Conservation (phyloP, 2,888 invertebrate genomes). For the Prosopocoilus inquinatus region DNA sequence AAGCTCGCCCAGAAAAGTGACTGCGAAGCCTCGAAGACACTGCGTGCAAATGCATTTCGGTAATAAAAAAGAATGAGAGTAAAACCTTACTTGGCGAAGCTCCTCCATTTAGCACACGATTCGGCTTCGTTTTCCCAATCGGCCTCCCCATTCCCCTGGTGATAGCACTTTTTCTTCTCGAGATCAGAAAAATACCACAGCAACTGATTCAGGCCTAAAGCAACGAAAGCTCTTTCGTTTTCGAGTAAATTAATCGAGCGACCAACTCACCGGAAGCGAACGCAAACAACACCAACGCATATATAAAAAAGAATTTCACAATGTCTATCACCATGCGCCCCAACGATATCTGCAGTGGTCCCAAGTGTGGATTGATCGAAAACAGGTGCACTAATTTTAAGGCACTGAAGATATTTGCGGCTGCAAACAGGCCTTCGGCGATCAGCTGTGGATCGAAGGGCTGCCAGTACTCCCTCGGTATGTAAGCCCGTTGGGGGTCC, state of each 20-base stretch:
- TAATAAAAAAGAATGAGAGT: not conserved
- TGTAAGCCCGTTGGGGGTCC: constrained; percentile 69
- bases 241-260: not conserved
- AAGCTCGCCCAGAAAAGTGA: constrained; percentile 98
- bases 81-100: constrained; percentile 70
- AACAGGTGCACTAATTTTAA: constrained; percentile 89
- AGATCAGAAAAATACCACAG: constrained; percentile 92
- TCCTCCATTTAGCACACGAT: constrained; percentile 82
- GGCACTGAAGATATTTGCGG: constrained; percentile 89
- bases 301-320: constrained; percentile 90
- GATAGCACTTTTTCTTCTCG: constrained; percentile 78
- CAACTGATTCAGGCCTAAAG: constrained; percentile 75
- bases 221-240: constrained; percentile 8
- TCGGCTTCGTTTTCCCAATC: constrained; percentile 76
- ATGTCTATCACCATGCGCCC: constrained; percentile 90
- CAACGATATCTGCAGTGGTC: constrained; percentile 87
- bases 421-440: constrained; percentile 90
- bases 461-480: constrained; percentile 85
- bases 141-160: constrained; percentile 65
- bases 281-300: constrained; percentile 82
- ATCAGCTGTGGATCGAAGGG: constrained; percentile 92
- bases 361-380: constrained; percentile 90
- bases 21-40: constrained; percentile 95
- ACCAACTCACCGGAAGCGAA: constrained; percentile 84
- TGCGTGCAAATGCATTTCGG: constrained; percentile 44